Conservation (phyloP, 2,113 vertebrate species). For the Monarcha castaneiventris region DNA sequence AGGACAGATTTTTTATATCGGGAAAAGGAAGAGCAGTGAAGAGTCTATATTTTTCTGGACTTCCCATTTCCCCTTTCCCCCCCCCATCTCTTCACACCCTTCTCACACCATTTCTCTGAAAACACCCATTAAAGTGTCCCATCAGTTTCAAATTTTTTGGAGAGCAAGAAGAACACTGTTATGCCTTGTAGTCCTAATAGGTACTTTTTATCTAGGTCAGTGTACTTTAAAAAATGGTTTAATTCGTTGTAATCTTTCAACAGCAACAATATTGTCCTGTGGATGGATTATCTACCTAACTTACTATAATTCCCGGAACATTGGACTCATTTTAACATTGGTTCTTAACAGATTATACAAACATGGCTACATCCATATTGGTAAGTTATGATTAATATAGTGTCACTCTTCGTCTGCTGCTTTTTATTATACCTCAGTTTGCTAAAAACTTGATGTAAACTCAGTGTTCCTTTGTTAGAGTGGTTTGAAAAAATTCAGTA, state of each 20-base stretch:
- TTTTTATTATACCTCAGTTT: not conserved
- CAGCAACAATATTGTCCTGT: constrained; percentile 98
- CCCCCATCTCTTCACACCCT: not conserved
- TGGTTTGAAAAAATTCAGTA: not conserved
- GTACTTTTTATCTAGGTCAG: constrained; percentile 23
- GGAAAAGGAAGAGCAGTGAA: not conserved
- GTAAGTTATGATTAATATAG: constrained; percentile 73
- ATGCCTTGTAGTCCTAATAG: not conserved
- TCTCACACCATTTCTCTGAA: not conserved
- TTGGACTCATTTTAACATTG: constrained; percentile 94
- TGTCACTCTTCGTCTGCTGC: not conserved
- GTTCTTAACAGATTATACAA: constrained; percentile 96
- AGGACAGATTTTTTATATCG: not conserved
- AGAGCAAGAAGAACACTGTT: not conserved
- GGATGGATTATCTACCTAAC: constrained; percentile 99
- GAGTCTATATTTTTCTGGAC: not conserved
- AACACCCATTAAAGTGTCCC: not conserved
- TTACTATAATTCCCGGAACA: constrained; percentile 98
- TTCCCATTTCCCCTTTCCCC: not conserved
- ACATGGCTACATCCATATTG: constrained; percentile 98
- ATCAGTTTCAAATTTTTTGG: not conserved
- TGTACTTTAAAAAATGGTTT: not conserved
- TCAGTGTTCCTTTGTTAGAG: not conserved
- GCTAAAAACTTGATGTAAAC: not conserved
- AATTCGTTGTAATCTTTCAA: constrained; percentile 60